Evolutionary conservation across 2,113 vertebrate genomes (phyloP).

Genomic region (Halcyon senegalensis): DNA sequence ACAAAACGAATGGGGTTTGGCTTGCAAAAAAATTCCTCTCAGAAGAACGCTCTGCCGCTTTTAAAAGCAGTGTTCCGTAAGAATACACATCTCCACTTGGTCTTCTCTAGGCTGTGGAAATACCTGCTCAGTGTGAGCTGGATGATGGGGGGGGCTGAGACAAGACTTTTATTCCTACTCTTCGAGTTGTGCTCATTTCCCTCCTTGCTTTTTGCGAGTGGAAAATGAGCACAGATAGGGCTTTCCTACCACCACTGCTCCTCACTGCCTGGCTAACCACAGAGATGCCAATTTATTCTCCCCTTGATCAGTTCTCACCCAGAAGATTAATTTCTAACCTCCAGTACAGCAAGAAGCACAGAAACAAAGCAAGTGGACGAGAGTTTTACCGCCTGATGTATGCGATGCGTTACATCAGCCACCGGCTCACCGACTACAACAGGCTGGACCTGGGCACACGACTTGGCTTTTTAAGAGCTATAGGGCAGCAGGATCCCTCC

Average conservation of each 20-base stretch:
- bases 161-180: not conserved
- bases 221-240: not conserved
- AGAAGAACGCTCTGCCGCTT: not conserved
- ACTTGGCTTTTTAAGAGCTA: constrained; percentile 1
- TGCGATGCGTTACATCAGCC: not conserved
- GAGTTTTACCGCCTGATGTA: constrained; percentile 11
- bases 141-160: not conserved
- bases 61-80: not conserved
- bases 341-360: not conserved
- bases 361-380: constrained; percentile 14
- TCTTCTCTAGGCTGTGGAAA: not conserved
- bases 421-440: not conserved
- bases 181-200: not conserved
- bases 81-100: not conserved
- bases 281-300: not conserved
- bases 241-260: not conserved
- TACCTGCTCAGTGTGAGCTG: constrained; percentile 2
- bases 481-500: constrained; percentile 29
- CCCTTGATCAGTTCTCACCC: not conserved
- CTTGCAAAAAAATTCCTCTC: not conserved
- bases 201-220: not conserved
- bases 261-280: not conserved
- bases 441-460: not conserved
- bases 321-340: constrained; percentile 6
- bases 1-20: not conserved